A percentile compares a stretch with the other conserved stretches of the same genome.
Conservation (phyloP, 1,140 invertebrate species). For the Drosophila azteca region DNA sequence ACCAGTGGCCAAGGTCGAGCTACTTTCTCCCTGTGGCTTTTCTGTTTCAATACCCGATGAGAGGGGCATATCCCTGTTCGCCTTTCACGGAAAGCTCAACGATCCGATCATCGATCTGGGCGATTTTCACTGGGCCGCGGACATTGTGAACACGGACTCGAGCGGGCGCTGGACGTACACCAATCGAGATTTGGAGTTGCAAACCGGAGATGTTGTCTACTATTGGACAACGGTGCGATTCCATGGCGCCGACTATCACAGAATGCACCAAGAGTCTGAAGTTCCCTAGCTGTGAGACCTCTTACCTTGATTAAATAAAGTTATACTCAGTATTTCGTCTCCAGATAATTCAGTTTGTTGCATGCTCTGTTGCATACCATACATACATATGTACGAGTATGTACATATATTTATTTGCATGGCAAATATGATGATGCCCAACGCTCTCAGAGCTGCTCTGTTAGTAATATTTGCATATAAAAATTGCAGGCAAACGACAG, state of each 20-base stretch:
- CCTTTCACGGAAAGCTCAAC: constrained; percentile 17
- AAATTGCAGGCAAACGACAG: constrained; percentile 26
- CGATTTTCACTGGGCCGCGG: neutral
- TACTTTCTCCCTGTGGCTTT: no score
- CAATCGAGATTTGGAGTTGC: neutral
- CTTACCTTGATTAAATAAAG: constrained; percentile 8
- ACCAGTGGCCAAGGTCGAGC: no score
- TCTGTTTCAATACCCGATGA: no score
- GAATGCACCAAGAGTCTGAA: neutral
- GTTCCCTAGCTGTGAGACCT: neutral
- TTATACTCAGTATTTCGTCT: no score
- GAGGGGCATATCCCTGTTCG: no score
- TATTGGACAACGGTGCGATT: constrained; percentile 3
- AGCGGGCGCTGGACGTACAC: constrained; percentile 3
- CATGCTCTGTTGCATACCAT: neutral
- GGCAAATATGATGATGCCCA: constrained; percentile 14
- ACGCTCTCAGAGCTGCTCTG: constrained; percentile 12
- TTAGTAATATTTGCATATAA: constrained; percentile 32
- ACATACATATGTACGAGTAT: no score
- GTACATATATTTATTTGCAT: no score
- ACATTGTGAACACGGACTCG: neutral
- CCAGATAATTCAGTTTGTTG: neutral
- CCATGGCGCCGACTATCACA: constrained; percentile 1
- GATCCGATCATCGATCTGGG: neutral
- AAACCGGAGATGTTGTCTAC: neutral